Conservation (phyloP, 2,888 invertebrate species). For the Notodonta dromedarius region DNA sequence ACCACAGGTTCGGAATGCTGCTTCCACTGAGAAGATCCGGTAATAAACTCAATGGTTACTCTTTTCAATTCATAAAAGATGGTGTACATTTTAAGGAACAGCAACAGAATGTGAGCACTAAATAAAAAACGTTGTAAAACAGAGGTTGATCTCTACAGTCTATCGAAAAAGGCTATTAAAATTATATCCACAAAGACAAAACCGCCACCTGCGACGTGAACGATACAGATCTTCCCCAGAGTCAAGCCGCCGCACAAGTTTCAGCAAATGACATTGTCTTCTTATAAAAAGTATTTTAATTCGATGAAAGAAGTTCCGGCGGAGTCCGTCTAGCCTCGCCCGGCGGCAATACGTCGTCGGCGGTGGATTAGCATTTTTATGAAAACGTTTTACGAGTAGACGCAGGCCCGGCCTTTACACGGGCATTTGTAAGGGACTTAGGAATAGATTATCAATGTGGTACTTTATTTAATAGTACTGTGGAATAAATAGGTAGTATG, state of each 20-base stretch:
- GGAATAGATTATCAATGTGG: not conserved
- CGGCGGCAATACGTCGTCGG: conserved; percentile 73
- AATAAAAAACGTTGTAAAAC: too few species aligned
- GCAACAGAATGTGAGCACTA: too few species aligned
- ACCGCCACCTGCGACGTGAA: not conserved
- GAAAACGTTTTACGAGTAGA: conserved; percentile 71
- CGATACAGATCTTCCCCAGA: not conserved
- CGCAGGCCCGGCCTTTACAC: conserved; percentile 40
- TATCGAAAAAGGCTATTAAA: not conserved
- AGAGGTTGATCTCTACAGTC: too few species aligned
- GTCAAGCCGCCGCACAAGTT: not conserved
- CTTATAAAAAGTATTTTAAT: conserved; percentile 72
- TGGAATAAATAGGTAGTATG: too few species aligned
- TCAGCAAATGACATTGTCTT: conserved; percentile 46
- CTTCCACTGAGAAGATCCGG: too few species aligned
- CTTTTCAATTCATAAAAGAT: too few species aligned
- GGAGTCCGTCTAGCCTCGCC: conserved; percentile 49
- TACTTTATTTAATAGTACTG: not conserved
- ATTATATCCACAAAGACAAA: not conserved
- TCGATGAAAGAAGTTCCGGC: conserved; percentile 65
- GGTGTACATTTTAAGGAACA: too few species aligned
- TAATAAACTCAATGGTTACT: too few species aligned
- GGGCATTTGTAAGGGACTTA: conserved; percentile 15
- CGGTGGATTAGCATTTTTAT: conserved; percentile 80
- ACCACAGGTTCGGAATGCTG: too few species aligned